phyloP scores from a whole-genome alignment of 2,888 invertebrate species.

The Terebella lapidaria region DNA sequence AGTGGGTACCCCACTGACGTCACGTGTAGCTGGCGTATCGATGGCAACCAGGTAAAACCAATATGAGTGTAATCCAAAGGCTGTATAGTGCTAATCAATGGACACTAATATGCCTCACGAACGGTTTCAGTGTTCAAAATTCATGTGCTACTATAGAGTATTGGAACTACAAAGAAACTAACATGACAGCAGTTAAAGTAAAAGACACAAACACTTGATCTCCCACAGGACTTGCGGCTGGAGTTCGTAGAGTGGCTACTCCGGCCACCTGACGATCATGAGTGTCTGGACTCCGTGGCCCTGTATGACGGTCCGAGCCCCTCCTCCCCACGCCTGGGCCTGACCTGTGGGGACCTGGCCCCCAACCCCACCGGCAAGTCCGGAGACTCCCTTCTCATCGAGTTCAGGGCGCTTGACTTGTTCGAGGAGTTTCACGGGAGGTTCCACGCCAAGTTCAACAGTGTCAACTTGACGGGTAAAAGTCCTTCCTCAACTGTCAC shows the following conservation, averaged over 20 bases:
- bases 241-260: not conserved
- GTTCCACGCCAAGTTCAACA: not conserved
- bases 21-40: not conserved
- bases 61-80: too few relatives aligned
- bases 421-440: not conserved
- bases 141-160: too few relatives aligned
- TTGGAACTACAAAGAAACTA: too few relatives aligned
- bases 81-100: too few relatives aligned
- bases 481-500: too few relatives aligned
- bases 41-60: not conserved
- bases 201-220: too few relatives aligned
- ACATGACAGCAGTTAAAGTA: too few relatives aligned
- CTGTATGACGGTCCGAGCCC: not conserved
- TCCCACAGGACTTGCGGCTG: conserved; percentile 1
- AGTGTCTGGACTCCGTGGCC: not conserved
- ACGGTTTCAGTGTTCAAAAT: too few relatives aligned
- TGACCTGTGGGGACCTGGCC: not conserved
- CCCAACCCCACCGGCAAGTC: not conserved
- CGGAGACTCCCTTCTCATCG: not conserved
- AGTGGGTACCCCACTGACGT: not conserved
- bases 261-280: not conserved
- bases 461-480: conserved; percentile 1
- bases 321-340: not conserved
- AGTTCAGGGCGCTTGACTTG: not conserved
- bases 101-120: too few relatives aligned